A percentile compares a stretch with the other conserved stretches of the same genome.
Conservation (phyloP, 2,888 invertebrate genomes). For the Priocnemis perturbator region DNA sequence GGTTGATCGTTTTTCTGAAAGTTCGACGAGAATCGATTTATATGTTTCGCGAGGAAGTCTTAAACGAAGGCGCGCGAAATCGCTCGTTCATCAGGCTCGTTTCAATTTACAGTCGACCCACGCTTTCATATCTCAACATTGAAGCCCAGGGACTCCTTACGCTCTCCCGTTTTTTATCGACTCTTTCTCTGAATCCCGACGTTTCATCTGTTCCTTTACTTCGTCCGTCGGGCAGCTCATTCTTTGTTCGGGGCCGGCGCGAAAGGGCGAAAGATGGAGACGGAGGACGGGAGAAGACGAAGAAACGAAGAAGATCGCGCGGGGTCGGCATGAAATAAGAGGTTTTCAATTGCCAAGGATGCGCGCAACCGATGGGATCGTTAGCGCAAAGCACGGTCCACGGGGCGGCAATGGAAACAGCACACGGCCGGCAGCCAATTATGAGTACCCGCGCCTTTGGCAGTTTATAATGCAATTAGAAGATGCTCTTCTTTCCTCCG, state of each 20-base stretch:
- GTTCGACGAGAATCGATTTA: too few relatives aligned
- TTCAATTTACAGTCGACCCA: too few relatives aligned
- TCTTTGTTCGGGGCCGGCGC: slow-evolving; percentile 1
- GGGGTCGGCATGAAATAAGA: not conserved
- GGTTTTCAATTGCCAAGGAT: slow-evolving; percentile 47
- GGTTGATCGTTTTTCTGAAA: too few relatives aligned
- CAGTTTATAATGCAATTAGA: slow-evolving; percentile 56
- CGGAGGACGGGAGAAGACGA: not conserved
- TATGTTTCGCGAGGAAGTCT: too few relatives aligned
- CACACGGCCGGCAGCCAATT: slow-evolving; percentile 44
- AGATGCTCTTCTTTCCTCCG: slow-evolving; percentile 26
- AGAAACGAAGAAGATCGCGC: not conserved
- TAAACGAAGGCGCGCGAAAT: too few relatives aligned
- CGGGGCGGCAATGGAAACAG: slow-evolving; percentile 41
- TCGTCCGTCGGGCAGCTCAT: not conserved
- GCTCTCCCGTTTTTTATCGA: too few relatives aligned
- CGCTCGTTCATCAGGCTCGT: too few relatives aligned
- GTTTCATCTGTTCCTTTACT: not conserved
- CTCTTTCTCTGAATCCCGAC: not conserved
- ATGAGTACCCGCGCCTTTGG: slow-evolving; percentile 42
- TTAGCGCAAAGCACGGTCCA: slow-evolving; percentile 41
- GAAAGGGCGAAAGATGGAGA: not conserved
- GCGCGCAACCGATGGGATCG: slow-evolving; percentile 44
- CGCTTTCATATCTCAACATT: too few relatives aligned
- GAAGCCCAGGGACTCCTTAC: too few relatives aligned